Base-by-base conservation (phyloP, 1,140 invertebrate species). In the Zaprionus tsacasi region DNA sequence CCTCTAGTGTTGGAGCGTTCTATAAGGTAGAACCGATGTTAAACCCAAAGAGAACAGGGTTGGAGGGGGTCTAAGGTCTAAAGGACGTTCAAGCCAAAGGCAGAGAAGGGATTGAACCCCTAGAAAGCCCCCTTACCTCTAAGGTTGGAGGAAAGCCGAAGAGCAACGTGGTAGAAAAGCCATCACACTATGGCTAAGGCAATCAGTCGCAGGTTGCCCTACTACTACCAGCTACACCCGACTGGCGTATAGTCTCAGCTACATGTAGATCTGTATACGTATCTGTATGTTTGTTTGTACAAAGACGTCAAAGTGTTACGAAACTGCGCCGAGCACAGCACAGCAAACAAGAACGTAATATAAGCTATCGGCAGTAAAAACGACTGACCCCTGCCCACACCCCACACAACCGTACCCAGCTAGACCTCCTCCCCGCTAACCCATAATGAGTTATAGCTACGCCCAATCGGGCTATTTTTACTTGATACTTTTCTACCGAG, bases 401-500 rank as follows among this genome's bases (percentile, higher is more conserved):
- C 27, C 27, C 27, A 4, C 4, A n/a, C n/a, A 1, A 30, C 27
- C 27, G 1, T 6, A 30, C 3, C 27, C 27, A 30, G 27, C 27
- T 6, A 30, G 27, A 30, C 30, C 27, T n/a, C 2, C 40, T 27
- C n/a, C n/a, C 25, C 43, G 17, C 75, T 52, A 6, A 0, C 38
- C 2, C 40, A 15, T 7, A 45, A n/a, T 15, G 5, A 45, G n/a
- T 70, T 77, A 69, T 65, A 79, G 73, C 63, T 69, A 69, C 60
- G 82, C 55, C 60, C 55, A 61, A 61, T 21, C 43, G 55, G 50
- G 56, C 83, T 87, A 88, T 88, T 88, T 88, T 80, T 88, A 88
- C 65, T 61, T 55, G 63, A 72, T 80, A 74, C 57, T 82, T 66
- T 45, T 45, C 21, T 45, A 74, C 74, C 48, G 68, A 55, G 15